phyloP scores from a whole-genome alignment of 1,140 invertebrate genomes.

The Pantala flavescens region DNA sequence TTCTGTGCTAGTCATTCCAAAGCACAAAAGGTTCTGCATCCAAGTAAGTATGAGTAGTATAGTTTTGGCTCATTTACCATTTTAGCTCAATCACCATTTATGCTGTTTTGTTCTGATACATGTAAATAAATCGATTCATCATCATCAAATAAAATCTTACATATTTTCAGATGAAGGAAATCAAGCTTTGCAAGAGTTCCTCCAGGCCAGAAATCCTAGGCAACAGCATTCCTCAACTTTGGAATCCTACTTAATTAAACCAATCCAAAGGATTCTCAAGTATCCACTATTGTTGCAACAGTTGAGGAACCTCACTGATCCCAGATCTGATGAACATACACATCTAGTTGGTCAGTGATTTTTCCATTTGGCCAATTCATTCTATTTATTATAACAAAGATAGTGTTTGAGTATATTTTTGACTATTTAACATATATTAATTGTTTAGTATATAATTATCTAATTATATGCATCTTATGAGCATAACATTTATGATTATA shows the following conservation, averaged over 20 bases:
- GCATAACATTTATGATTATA: too few species aligned
- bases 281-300: constrained; percentile 94
- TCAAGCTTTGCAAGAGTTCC: constrained; percentile 89
- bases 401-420: too few species aligned
- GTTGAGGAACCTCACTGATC: constrained; percentile 84
- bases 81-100: neutral
- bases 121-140: too few species aligned
- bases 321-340: constrained; percentile 83
- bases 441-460: too few species aligned
- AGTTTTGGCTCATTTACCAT: too few species aligned
- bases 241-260: constrained; percentile 97
- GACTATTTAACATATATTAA: too few species aligned
- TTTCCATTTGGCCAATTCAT: too few species aligned
- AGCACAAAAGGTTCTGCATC: constrained; percentile 96
- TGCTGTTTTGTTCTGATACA: too few species aligned
- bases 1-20: constrained; percentile 98
- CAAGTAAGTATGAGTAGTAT: constrained; percentile 59
- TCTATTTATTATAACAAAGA: too few species aligned
- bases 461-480: too few species aligned
- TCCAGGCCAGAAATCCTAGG: constrained; percentile 83
- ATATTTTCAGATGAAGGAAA: constrained; percentile 73
- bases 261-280: constrained; percentile 95
- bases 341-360: constrained; percentile 69
- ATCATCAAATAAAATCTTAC: too few species aligned
- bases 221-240: constrained; percentile 93